Base-by-base conservation (phyloP, 2,888 invertebrate species). In the Trichacis sp. region DNA sequence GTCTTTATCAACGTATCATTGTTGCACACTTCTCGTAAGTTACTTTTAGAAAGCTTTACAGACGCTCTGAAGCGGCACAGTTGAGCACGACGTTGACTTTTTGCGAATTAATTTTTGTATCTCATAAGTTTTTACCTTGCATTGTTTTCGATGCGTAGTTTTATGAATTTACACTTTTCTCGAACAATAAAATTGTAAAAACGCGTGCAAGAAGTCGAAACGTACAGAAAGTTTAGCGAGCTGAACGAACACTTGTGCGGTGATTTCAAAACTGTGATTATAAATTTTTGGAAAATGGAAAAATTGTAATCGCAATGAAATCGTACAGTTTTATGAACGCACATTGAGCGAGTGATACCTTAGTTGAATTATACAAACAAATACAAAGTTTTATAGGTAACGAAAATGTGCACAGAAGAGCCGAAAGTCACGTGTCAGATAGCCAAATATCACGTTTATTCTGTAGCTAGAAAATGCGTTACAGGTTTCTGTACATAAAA, bases 281-380 rank as follows among this genome's bases (percentile, higher is more conserved):
- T 33, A 33, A 6, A 33, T 40, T 12, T 12, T 40, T 6, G 17
- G 9, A 2, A 19, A 18, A n/a, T n/a, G 19, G 18, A 4, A 19
- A 43, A 43, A 40, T 40, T 40, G 24, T 29, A 36, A 66, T 52
- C 53, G 65, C 56, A 58, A 55, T 55, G 57, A 57, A 52, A 62
- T 58, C 57, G 47, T 55, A 18, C 52, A 65, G 53, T 48, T 61
- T 47, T 42, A 65, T 62, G 33, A 63, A 79, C 78, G 78, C 79
- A 78, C 78, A 79, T 64, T 73, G 71, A 73, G 72, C 74, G 77
- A 78, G 77, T 80, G 77, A 78, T 79, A 80, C 76, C 67, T 67
- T 74, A 76, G 76, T 79, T 80, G 50, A 73, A 73, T 71, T 48
- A 30, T 11, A 24, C 29, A 33, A 30, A 30, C n/a, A 30, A 15